Percentiles rank a stretch among this genome's conserved stretches.
Evolutionary conservation across 2,888 invertebrate species (phyloP).

Genomic region (Colletes collaris): DNA sequence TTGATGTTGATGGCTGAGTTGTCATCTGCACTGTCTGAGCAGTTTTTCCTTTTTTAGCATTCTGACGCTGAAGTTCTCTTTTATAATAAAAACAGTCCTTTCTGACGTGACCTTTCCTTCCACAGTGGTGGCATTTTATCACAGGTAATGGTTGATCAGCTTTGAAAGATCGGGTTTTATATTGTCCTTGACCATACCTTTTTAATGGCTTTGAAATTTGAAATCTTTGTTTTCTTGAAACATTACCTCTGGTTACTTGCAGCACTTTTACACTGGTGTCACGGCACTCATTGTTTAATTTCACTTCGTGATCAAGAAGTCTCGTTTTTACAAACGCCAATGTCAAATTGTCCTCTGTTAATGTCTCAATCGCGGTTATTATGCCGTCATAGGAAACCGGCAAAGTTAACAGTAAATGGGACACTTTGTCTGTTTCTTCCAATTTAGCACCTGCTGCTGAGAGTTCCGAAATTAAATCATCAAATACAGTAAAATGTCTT

Average conservation of each 20-base stretch:
- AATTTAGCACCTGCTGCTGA: neutral
- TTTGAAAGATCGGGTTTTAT: neutral
- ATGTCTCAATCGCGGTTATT: slow-evolving; percentile 11
- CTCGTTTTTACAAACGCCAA: slow-evolving; percentile 1
- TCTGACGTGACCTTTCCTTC: neutral
- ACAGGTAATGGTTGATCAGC: neutral
- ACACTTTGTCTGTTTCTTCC: neutral
- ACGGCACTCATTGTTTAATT: too few species aligned
- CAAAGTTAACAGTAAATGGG: slow-evolving; percentile 2
- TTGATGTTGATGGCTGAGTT: neutral
- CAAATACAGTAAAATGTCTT: too few species aligned
- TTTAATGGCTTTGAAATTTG: neutral
- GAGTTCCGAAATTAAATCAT: neutral
- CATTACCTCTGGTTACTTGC: neutral
- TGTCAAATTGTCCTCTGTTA: slow-evolving; percentile 11
- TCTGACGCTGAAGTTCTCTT: neutral
- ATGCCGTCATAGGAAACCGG: slow-evolving; percentile 4
- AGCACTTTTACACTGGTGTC: slow-evolving; percentile 2
- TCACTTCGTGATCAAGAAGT: slow-evolving; percentile 3
- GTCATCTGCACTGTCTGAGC: neutral
- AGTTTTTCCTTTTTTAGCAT: neutral
- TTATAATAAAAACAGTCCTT: slow-evolving; percentile 19
- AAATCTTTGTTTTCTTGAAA: neutral
- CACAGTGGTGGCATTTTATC: slow-evolving; percentile 10
- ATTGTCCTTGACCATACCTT: neutral